Evolutionary conservation across 2,113 vertebrate species (phyloP).

Genomic region (Noctilio leporinus): DNA sequence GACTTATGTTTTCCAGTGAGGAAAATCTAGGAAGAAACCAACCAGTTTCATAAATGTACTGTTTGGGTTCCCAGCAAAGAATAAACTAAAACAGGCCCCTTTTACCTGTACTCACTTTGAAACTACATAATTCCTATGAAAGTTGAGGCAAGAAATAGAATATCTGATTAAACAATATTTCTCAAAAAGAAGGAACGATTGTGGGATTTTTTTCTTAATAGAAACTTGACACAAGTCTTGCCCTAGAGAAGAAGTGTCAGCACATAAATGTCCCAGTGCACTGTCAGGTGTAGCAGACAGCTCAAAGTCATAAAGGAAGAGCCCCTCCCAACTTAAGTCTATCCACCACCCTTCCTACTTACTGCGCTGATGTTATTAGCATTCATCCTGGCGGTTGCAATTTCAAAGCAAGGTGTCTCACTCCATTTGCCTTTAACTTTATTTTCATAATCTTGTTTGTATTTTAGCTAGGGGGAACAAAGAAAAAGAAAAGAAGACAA

Average conservation of each 20-base stretch:
- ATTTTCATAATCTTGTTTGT: conserved; percentile 93
- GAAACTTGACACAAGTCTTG: not conserved
- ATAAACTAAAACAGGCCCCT: not conserved
- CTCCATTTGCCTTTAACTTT: conserved; percentile 96
- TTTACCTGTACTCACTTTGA: not conserved
- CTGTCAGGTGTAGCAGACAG: not conserved
- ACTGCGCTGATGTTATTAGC: conserved; percentile 92
- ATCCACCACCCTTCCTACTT: conserved; percentile 60
- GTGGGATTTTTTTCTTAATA: not conserved
- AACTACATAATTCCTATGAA: not conserved
- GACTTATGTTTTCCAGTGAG: not conserved
- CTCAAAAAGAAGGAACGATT: not conserved
- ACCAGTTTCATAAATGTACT: not conserved
- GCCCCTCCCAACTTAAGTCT: not conserved
- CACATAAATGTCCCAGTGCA: not conserved
- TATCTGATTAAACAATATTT: not conserved
- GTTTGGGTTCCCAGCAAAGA: not conserved
- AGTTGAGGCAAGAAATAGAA: not conserved
- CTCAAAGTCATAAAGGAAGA: not conserved
- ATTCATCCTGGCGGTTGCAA: conserved; percentile 90
- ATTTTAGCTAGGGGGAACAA: conserved; percentile 83
- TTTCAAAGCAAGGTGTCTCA: conserved; percentile 95
- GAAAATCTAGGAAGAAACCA: not conserved
- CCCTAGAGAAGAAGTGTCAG: not conserved
- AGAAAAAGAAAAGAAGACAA: not conserved